phyloP scores from a whole-genome alignment of 1,140 invertebrate species.

The Heliconius eleuchia region DNA sequence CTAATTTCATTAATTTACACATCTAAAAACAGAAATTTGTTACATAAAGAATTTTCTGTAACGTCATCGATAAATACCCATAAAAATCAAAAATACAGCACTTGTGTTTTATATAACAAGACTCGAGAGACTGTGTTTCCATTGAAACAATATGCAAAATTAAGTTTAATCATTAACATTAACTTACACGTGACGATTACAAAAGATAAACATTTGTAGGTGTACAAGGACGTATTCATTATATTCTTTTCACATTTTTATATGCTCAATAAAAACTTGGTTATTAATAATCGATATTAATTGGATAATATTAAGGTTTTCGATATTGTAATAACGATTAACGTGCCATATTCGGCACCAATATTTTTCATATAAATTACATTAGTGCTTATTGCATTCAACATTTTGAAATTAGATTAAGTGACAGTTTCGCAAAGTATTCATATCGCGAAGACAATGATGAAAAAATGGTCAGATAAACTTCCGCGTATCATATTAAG shows the following conservation, averaged over 20 bases:
- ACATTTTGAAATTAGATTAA: slow-evolving; percentile 32
- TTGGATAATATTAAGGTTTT: slow-evolving; percentile 26
- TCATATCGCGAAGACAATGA: not conserved
- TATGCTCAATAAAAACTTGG: slow-evolving; percentile 23
- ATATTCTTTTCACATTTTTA: slow-evolving; percentile 28
- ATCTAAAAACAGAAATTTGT: not conserved
- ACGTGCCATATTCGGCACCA: slow-evolving; percentile 18
- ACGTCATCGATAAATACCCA: not conserved
- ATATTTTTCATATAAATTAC: slow-evolving; percentile 22
- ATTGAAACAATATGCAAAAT: slow-evolving; percentile 7
- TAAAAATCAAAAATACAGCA: not conserved
- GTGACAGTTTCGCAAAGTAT: slow-evolving; percentile 20
- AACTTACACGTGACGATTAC: slow-evolving; percentile 15
- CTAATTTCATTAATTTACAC: not conserved
- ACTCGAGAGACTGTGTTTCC: not conserved
- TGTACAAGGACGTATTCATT: slow-evolving; percentile 29
- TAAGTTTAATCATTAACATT: slow-evolving; percentile 16
- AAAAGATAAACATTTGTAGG: slow-evolving; percentile 27
- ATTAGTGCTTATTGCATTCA: slow-evolving; percentile 25
- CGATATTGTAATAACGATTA: slow-evolving; percentile 30
- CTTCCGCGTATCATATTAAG: slow-evolving; percentile 1
- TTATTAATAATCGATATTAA: slow-evolving; percentile 34
- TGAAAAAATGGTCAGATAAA: not conserved
- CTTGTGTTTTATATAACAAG: slow-evolving; percentile 19
- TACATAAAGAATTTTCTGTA: not conserved